These are phyloP conservation scores for Ruditapes philippinarum DNA, from an alignment of 1,140 invertebrate genomes.

Conservation along the genomic window DNA sequence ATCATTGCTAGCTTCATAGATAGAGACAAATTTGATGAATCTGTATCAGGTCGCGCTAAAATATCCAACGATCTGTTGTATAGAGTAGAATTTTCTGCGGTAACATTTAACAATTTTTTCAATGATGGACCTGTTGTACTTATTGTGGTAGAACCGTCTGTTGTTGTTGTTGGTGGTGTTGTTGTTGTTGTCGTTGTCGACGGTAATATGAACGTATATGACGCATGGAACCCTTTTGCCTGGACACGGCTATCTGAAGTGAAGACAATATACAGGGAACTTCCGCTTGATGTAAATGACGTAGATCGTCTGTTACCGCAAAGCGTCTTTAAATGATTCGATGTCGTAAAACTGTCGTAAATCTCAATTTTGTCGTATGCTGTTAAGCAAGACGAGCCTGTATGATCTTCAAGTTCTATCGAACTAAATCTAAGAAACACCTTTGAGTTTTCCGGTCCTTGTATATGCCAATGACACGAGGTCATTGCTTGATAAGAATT, in stretches of 20 bases:
- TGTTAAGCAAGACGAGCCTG: constrained; percentile 38
- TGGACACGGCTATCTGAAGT: constrained; percentile 73
- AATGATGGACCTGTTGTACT: not conserved
- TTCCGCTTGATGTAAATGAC: constrained; percentile 70
- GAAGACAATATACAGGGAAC: constrained; percentile 71
- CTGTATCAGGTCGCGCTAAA: not conserved
- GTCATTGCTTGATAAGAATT: constrained; percentile 69
- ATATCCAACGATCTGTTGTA: not conserved
- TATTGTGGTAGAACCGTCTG: not conserved
- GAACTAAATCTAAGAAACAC: constrained; percentile 51
- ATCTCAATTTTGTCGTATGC: constrained; percentile 68
- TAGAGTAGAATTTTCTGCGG: not conserved
- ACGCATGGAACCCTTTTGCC: constrained; percentile 77
- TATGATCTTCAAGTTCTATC: constrained; percentile 59
- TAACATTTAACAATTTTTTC: not conserved
- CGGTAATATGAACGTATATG: constrained; percentile 74
- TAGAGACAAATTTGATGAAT: constrained; percentile 11
- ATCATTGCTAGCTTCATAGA: constrained; percentile 42
- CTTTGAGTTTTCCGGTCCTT: not conserved
- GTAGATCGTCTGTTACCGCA: constrained; percentile 67
- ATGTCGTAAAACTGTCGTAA: constrained; percentile 64
- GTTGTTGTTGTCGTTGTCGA: constrained; percentile 60
- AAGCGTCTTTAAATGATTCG: constrained; percentile 64
- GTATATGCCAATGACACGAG: constrained; percentile 75
- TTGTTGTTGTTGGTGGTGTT: constrained; percentile 15